Percentiles rank a stretch among this genome's conserved stretches.
Conservation (phyloP, 1,140 invertebrate genomes). For the Andrena cerasifolii region DNA sequence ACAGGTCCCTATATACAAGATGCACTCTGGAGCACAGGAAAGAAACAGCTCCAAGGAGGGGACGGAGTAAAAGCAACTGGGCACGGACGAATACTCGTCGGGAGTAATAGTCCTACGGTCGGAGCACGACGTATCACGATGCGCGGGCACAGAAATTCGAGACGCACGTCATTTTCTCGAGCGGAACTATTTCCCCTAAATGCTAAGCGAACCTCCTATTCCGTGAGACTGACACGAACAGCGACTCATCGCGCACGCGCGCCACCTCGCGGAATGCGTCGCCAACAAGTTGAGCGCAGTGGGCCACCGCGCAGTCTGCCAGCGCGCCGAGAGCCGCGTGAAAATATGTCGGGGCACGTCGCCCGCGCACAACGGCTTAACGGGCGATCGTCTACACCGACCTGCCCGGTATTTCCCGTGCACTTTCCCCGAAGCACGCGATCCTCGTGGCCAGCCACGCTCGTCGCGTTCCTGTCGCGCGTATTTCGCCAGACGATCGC, state of each 20-base stretch:
- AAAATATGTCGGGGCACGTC: neutral
- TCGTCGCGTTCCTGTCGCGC: neutral
- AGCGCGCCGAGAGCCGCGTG: neutral
- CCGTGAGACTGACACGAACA: slow-evolving; percentile 71
- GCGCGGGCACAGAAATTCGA: slow-evolving; percentile 83
- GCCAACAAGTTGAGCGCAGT: slow-evolving; percentile 20
- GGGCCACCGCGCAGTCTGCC: slow-evolving; percentile 8
- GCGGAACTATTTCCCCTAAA: slow-evolving; percentile 73
- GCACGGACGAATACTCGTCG: slow-evolving; percentile 11
- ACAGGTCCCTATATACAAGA: slow-evolving; percentile 35
- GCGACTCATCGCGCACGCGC: slow-evolving; percentile 65
- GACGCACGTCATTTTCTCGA: slow-evolving; percentile 84
- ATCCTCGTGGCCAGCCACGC: no score
- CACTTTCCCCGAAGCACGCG: neutral
- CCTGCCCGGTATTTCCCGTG: no score
- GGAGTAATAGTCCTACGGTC: neutral
- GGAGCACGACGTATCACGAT: slow-evolving; percentile 81
- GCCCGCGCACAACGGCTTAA: neutral
- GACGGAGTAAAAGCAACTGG: slow-evolving; percentile 15
- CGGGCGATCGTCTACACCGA: neutral
- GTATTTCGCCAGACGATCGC: neutral
- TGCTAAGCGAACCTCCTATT: slow-evolving; percentile 78
- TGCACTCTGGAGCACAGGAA: slow-evolving; percentile 37
- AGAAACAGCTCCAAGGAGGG: slow-evolving; percentile 79
- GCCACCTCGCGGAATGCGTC: slow-evolving; percentile 59